phyloP scores from a whole-genome alignment of 2,797 vertebrate species.

The Sardinella longiceps region DNA sequence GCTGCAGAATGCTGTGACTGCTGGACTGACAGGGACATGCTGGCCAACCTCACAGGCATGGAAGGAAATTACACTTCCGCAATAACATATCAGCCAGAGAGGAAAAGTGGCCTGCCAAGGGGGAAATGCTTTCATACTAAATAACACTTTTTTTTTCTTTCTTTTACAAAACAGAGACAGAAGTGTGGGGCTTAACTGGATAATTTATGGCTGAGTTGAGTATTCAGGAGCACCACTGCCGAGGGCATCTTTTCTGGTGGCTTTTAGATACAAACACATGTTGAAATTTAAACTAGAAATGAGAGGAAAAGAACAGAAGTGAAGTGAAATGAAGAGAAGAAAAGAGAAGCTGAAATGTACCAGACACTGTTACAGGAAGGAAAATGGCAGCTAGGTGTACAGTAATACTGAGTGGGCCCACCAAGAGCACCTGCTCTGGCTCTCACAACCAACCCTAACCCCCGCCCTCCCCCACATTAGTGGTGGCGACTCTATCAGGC shows the following conservation, averaged over 20 bases:
- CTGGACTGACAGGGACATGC: background rate
- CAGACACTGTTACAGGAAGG: background rate
- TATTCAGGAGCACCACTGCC: background rate
- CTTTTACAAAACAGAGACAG: background rate
- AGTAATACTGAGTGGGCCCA: background rate
- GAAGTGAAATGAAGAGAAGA: background rate
- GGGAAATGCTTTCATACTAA: background rate
- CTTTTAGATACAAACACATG: background rate
- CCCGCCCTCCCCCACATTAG: background rate
- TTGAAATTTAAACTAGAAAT: background rate
- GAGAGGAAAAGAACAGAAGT: background rate
- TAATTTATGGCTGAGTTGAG: background rate
- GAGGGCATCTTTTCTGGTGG: background rate
- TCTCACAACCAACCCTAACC: no score
- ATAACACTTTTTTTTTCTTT: background rate
- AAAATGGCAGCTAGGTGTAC: background rate
- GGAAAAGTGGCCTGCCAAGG: background rate
- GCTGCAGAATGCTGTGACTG: background rate
- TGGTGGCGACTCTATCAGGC: slow-evolving; percentile 43
- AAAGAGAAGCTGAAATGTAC: background rate
- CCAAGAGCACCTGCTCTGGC: slow-evolving; percentile 23
- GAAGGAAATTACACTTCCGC: slow-evolving; percentile 49
- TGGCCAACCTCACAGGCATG: background rate
- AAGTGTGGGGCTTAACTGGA: background rate
- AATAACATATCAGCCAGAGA: background rate